Evolutionary conservation across 2,797 vertebrate species (phyloP).

Genomic region (Dendrocincla tyrannina): DNA sequence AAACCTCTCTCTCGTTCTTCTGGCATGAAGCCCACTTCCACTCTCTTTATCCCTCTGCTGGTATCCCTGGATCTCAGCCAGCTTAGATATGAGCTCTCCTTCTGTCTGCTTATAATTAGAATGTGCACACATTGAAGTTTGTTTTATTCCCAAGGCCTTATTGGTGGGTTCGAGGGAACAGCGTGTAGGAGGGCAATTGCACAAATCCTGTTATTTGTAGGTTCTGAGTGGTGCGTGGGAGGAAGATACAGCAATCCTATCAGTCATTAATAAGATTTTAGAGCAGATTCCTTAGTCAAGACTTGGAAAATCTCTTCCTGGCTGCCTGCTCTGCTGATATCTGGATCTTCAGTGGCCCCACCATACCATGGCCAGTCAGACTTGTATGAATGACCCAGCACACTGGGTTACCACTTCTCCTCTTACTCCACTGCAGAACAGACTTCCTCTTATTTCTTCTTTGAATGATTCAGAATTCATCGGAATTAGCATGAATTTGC

Average conservation of each 20-base stretch:
- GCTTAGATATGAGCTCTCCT: constrained; percentile 10
- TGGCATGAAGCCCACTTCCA: constrained; percentile 9
- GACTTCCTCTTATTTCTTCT: neutral
- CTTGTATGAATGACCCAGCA: neutral
- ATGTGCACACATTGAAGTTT: constrained; percentile 1
- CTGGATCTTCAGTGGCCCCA: neutral
- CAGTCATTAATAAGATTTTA: constrained; percentile 14
- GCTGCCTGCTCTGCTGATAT: neutral
- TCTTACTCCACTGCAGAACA: neutral
- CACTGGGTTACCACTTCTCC: neutral
- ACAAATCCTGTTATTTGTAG: constrained; percentile 62
- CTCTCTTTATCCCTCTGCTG: neutral
- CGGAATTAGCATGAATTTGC: neutral
- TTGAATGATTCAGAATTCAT: neutral
- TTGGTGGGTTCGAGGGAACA: neutral
- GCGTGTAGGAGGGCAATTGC: constrained; percentile 11
- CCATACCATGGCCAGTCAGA: neutral
- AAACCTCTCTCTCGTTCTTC: neutral
- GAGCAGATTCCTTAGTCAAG: neutral
- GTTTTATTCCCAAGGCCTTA: constrained; percentile 39
- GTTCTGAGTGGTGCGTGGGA: constrained; percentile 1
- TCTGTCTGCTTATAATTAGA: constrained; percentile 50
- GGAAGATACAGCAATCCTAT: constrained; percentile 24
- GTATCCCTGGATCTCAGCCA: constrained; percentile 16
- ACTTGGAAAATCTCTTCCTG: neutral